A percentile compares a stretch with the other conserved stretches of the same genome.
Evolutionary conservation across 1,140 invertebrate species (phyloP).

Genomic region (Campoletis sonorensis): DNA sequence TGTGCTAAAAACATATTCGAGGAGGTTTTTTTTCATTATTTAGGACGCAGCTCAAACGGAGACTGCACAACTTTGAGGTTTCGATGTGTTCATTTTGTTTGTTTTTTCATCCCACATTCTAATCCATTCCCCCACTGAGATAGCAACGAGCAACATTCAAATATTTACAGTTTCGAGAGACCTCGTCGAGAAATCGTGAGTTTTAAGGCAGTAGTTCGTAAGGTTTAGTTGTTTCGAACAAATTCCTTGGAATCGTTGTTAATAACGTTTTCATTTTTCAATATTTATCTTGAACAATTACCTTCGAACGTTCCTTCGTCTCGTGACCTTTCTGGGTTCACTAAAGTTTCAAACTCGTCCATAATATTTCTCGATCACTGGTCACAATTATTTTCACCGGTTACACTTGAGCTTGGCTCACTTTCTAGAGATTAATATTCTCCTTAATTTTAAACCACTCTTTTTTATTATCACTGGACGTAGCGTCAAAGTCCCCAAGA

Average conservation of each 20-base stretch:
- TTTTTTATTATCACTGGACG: not conserved
- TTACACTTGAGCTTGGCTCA: constrained; percentile 2
- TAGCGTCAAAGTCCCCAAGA: constrained; percentile 9
- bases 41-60: too few relatives aligned
- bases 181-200: constrained; percentile 37
- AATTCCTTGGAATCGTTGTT: constrained; percentile 35
- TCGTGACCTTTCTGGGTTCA: not conserved
- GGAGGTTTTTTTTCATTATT: not conserved
- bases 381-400: constrained; percentile 14
- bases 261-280: constrained; percentile 12
- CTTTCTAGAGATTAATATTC: not conserved
- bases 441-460: not conserved
- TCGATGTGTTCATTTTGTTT: not conserved
- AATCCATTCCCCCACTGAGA: not conserved
- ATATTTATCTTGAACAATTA: constrained; percentile 21
- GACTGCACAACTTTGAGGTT: not conserved
- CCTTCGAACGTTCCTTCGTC: constrained; percentile 6
- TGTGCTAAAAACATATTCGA: not conserved
- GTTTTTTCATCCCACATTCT: not conserved
- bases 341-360: constrained; percentile 26
- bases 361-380: constrained; percentile 22
- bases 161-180: constrained; percentile 34
- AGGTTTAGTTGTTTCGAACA: constrained; percentile 54
- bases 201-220: constrained; percentile 72
- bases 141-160: constrained; percentile 12